phyloP scores from a whole-genome alignment of 2,888 invertebrate genomes.

The Apantesis nais region DNA sequence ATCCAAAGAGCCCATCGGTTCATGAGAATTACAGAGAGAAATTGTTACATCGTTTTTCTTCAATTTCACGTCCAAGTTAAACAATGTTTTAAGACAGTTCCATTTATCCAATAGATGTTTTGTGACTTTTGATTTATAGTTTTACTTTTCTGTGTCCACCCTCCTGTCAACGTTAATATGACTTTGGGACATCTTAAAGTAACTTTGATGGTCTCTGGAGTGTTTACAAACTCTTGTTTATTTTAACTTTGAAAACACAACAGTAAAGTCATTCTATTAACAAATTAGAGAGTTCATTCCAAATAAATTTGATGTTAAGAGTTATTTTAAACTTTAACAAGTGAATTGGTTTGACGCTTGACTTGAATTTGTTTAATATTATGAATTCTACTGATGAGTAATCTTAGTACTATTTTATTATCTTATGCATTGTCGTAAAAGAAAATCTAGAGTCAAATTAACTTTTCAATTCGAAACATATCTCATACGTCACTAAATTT shows the following conservation, averaged over 20 bases:
- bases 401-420: too few relatives aligned
- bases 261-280: neutral
- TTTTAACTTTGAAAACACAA: conserved; percentile 4
- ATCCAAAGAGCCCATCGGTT: neutral
- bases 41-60: neutral
- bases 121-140: conserved; percentile 10
- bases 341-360: neutral
- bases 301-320: neutral
- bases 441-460: too few relatives aligned
- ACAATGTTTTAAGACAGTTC: neutral
- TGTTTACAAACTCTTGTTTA: conserved; percentile 1
- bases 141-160: conserved; percentile 9
- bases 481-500: too few relatives aligned
- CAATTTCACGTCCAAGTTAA: neutral
- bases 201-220: conserved; percentile 7
- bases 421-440: too few relatives aligned
- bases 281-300: neutral
- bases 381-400: neutral
- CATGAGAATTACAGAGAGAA: neutral
- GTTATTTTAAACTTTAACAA: neutral
- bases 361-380: neutral
- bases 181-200: conserved; percentile 9
- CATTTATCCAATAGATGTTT: neutral
- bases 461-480: too few relatives aligned
- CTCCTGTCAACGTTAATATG: conserved; percentile 10